Evolutionary conservation across 2,888 invertebrate species (phyloP).

Genomic region (Tanypteryx hageni): DNA sequence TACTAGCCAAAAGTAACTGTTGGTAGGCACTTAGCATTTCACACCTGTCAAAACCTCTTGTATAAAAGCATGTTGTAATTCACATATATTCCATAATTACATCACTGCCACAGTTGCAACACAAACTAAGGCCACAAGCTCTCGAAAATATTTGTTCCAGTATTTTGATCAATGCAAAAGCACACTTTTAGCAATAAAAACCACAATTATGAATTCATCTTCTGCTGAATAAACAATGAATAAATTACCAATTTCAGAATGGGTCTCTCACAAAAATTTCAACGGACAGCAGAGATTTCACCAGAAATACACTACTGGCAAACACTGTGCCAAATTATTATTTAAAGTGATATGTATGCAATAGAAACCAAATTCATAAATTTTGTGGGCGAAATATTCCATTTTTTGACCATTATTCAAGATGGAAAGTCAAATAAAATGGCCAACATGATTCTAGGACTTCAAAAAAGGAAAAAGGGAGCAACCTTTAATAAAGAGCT

Average conservation of each 20-base stretch:
- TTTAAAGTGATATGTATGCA: constrained; percentile 32
- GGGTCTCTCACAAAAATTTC: not conserved
- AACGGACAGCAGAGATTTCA: not conserved
- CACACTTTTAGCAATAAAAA: constrained; percentile 45
- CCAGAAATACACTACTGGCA: not conserved
- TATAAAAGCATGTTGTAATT: constrained; percentile 60
- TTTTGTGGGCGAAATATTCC: not conserved
- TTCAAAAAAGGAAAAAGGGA: not conserved
- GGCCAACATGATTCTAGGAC: not conserved
- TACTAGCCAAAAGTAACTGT: constrained; percentile 61
- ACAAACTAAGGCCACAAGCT: constrained; percentile 60
- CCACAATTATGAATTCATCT: constrained; percentile 3
- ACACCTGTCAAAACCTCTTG: constrained; percentile 59
- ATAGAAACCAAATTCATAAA: constrained; percentile 14
- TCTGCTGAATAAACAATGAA: not conserved
- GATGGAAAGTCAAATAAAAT: constrained; percentile 11
- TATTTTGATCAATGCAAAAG: constrained; percentile 39
- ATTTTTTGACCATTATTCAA: constrained; percentile 36
- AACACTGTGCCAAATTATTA: constrained; percentile 12
- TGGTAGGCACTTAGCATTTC: constrained; percentile 63
- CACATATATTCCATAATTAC: constrained; percentile 57
- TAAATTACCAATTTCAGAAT: not conserved
- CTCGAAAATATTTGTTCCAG: constrained; percentile 50
- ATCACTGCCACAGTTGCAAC: constrained; percentile 23
- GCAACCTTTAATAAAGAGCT: not conserved